phyloP scores from a whole-genome alignment of 1,140 invertebrate species.

The Latrodectus geometricus region DNA sequence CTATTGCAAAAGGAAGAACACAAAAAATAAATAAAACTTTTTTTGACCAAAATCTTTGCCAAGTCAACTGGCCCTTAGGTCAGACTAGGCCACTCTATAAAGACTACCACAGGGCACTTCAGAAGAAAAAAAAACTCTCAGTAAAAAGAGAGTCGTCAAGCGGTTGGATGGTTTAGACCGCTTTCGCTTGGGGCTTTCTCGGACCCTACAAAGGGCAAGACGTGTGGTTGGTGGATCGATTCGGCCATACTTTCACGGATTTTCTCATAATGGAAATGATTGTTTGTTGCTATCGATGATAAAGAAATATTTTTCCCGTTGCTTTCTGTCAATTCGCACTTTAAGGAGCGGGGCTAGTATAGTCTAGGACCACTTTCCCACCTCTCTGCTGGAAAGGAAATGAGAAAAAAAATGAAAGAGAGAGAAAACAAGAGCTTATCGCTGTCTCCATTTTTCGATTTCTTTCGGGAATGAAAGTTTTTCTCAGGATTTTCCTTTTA shows the following conservation, averaged over 20 bases:
- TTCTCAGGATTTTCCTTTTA: slow-evolving; percentile 26
- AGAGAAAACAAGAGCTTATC: slow-evolving; percentile 34
- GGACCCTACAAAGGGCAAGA: slow-evolving; percentile 9
- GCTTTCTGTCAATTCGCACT: slow-evolving; percentile 30
- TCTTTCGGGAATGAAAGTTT: slow-evolving; percentile 40
- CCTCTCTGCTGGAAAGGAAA: background rate
- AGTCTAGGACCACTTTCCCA: background rate
- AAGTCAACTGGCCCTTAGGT: slow-evolving; percentile 39
- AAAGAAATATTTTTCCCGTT: slow-evolving; percentile 53
- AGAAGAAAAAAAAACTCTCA: slow-evolving; percentile 23
- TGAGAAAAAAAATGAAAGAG: slow-evolving; percentile 13
- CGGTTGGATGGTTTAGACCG: slow-evolving; percentile 17
- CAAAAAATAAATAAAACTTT: background rate
- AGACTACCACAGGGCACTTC: slow-evolving; percentile 9
- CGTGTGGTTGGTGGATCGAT: slow-evolving; percentile 29
- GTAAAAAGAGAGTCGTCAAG: slow-evolving; percentile 30
- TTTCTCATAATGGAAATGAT: slow-evolving; percentile 49
- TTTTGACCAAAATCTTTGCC: slow-evolving; percentile 1
- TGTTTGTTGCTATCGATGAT: slow-evolving; percentile 52
- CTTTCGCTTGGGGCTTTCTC: slow-evolving; percentile 13
- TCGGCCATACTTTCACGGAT: slow-evolving; percentile 17
- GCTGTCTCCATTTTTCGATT: slow-evolving; percentile 44
- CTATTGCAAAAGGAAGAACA: background rate
- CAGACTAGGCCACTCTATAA: slow-evolving; percentile 1
- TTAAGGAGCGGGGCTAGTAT: background rate